Evolutionary conservation across 2,113 vertebrate genomes (phyloP).

Genomic region (Arenaria interpres): DNA sequence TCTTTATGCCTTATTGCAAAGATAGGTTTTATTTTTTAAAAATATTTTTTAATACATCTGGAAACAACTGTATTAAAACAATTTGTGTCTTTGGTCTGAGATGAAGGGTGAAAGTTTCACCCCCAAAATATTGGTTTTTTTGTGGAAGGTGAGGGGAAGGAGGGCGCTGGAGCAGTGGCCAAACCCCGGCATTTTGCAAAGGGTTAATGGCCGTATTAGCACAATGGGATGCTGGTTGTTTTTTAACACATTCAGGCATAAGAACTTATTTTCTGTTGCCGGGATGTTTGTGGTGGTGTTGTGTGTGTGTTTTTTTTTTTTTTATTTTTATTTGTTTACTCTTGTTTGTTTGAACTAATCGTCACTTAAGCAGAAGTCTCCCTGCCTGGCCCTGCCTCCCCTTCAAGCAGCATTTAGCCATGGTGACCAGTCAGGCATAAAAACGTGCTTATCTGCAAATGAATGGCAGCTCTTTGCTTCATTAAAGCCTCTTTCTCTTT

Average conservation of each 20-base stretch:
- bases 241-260: conserved; percentile 14
- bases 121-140: background rate
- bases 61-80: background rate
- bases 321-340: conserved; percentile 79
- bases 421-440: conserved; percentile 84
- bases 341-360: conserved; percentile 86
- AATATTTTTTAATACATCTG: background rate
- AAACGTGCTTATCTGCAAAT: conserved; percentile 99
- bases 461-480: conserved; percentile 99
- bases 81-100: background rate
- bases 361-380: conserved; percentile 71
- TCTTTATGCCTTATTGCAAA: background rate
- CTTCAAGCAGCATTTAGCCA: conserved; percentile 74
- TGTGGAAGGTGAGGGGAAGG: background rate
- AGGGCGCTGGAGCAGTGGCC: background rate
- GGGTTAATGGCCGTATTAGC: conserved; percentile 7
- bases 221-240: background rate
- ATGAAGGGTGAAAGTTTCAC: background rate
- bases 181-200: background rate
- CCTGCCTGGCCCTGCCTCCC: conserved; percentile 51
- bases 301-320: no score
- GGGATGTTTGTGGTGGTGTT: conserved; percentile 13
- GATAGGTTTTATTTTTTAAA: background rate
- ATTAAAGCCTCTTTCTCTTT: conserved; percentile 99
- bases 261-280: conserved; percentile 68